Percentiles rank a stretch among this genome's conserved stretches.
phyloP scores from a whole-genome alignment of 2,797 vertebrate species.

The Remorina albescens region DNA sequence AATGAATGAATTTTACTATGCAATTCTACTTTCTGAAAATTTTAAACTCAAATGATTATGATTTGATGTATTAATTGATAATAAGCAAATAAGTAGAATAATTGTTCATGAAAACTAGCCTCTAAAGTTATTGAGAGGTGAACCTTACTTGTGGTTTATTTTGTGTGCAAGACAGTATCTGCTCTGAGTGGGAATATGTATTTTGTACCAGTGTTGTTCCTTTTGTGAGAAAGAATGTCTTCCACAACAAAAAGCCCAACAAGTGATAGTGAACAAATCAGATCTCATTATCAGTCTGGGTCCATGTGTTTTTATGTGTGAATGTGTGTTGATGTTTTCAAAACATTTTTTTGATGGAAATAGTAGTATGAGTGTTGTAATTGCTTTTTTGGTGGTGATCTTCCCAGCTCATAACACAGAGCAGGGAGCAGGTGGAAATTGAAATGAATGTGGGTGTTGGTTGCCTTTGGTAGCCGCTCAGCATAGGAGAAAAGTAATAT shows the following conservation, averaged over 20 bases:
- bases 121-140: background rate
- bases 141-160: background rate
- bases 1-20: background rate
- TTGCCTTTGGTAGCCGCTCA: slow-evolving; percentile 68
- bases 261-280: slow-evolving; percentile 49
- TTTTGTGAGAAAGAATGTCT: slow-evolving; percentile 48
- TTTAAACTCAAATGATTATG: background rate
- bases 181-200: slow-evolving; percentile 13
- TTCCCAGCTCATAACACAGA: slow-evolving; percentile 40
- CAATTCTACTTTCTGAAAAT: background rate
- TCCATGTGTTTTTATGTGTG: background rate
- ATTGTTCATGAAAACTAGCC: background rate
- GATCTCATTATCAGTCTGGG: slow-evolving; percentile 28
- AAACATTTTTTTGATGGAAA: slow-evolving; percentile 54
- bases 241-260: slow-evolving; percentile 37
- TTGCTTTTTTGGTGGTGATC: slow-evolving; percentile 73
- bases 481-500: slow-evolving; percentile 57
- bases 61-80: background rate
- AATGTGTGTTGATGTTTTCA: slow-evolving; percentile 33
- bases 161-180: slow-evolving; percentile 6
- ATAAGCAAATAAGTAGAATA: background rate
- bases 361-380: slow-evolving; percentile 57
- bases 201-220: slow-evolving; percentile 36
- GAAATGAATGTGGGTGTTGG: slow-evolving; percentile 67
- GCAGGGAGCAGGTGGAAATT: slow-evolving; percentile 68